phyloP scores from a whole-genome alignment of 2,888 invertebrate genomes.

The Sphaerophoria taeniata region DNA sequence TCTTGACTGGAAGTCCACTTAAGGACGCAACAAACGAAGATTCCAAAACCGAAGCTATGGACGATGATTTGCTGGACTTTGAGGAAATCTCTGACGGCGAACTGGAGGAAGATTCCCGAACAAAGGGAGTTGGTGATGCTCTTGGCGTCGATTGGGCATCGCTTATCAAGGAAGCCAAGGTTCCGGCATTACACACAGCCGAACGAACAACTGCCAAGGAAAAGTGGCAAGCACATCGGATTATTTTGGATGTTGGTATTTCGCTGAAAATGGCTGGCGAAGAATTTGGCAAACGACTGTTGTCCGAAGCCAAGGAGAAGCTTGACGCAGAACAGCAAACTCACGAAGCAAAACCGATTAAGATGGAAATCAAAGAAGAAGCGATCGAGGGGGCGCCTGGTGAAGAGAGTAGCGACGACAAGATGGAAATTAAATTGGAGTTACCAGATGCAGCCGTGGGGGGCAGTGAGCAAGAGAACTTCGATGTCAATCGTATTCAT shows the following conservation, averaged over 20 bases:
- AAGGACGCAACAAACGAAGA: slow-evolving; percentile 70
- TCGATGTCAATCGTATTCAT: slow-evolving; percentile 81
- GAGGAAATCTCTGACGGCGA: slow-evolving; percentile 96
- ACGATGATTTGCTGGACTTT: slow-evolving; percentile 87
- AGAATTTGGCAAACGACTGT: slow-evolving; percentile 83
- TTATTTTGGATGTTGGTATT: slow-evolving; percentile 91
- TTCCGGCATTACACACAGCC: slow-evolving; percentile 76
- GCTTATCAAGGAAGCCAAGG: slow-evolving; percentile 90
- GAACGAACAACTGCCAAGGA: slow-evolving; percentile 86
- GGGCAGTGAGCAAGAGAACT: slow-evolving; percentile 53
- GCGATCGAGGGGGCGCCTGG: slow-evolving; percentile 77
- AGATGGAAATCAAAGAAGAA: slow-evolving; percentile 58
- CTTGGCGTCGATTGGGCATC: slow-evolving; percentile 98
- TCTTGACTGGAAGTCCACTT: slow-evolving; percentile 73
- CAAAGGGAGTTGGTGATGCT: slow-evolving; percentile 91
- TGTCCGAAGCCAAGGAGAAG: slow-evolving; percentile 80
- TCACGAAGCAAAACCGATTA: slow-evolving; percentile 60
- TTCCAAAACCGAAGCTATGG: slow-evolving; percentile 75
- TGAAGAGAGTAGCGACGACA: slow-evolving; percentile 79
- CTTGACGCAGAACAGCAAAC: slow-evolving; percentile 76
- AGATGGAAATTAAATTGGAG: slow-evolving; percentile 73
- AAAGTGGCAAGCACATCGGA: slow-evolving; percentile 91
- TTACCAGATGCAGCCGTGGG: slow-evolving; percentile 21
- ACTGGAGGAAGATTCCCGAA: slow-evolving; percentile 92
- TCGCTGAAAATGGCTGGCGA: slow-evolving; percentile 91